These are phyloP conservation scores for Spialia ferax DNA, from an alignment of 2,888 invertebrate genomes.

Conservation along the genomic window DNA sequence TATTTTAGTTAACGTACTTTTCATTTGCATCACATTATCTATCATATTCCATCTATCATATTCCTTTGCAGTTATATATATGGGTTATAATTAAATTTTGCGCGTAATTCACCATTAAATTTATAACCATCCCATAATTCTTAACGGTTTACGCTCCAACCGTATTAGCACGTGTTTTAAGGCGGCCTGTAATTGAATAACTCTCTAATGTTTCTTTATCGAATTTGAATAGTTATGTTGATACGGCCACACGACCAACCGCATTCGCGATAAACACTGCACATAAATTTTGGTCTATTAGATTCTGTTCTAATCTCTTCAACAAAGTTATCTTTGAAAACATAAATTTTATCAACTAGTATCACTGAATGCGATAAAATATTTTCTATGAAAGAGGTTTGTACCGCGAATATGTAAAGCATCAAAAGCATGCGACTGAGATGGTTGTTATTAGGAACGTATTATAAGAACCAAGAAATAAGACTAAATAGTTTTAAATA, in stretches of 20 bases:
- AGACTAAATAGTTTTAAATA: too few relatives aligned
- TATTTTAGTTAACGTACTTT: too few relatives aligned
- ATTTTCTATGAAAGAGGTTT: not conserved
- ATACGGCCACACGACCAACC: constrained; percentile 70
- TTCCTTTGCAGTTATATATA: not conserved
- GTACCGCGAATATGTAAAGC: not conserved
- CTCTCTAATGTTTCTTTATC: constrained; percentile 64
- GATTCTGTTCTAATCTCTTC: constrained; percentile 71
- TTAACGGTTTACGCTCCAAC: constrained; percentile 6
- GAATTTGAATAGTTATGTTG: constrained; percentile 67
- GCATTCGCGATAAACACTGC: constrained; percentile 69
- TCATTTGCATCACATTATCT: too few relatives aligned
- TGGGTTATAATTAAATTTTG: constrained; percentile 14
- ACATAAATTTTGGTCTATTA: constrained; percentile 77
- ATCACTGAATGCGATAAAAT: not conserved
- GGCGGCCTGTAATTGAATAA: constrained; percentile 52
- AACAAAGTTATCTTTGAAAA: constrained; percentile 61
- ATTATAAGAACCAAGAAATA: too few relatives aligned
- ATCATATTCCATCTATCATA: too few relatives aligned
- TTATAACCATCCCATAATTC: constrained; percentile 18
- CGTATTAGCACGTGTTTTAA: constrained; percentile 13
- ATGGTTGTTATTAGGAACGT: not conserved
- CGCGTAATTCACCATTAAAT: constrained; percentile 4
- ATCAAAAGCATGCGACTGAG: too few relatives aligned
- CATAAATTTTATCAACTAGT: constrained; percentile 28